Conservation (phyloP, 2,797 vertebrate species). For the Paguma larvata region DNA sequence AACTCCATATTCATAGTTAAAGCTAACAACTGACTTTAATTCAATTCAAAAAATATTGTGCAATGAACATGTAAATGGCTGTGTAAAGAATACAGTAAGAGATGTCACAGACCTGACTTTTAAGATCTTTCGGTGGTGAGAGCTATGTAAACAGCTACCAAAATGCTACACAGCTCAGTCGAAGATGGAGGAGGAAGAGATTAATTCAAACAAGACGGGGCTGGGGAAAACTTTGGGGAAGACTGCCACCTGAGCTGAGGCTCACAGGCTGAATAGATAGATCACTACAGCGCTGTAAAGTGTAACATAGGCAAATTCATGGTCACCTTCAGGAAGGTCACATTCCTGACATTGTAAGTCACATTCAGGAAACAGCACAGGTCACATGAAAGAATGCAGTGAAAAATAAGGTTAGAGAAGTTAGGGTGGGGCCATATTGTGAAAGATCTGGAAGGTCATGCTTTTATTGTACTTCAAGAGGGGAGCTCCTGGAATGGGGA, state of each 20-base stretch:
- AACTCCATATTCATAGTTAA: slow-evolving; percentile 7
- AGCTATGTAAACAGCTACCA: not conserved
- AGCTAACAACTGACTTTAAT: not conserved
- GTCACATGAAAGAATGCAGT: not conserved
- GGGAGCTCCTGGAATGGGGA: not conserved
- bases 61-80: not conserved
- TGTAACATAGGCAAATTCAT: not conserved
- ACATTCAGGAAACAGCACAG: not conserved
- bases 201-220: not conserved
- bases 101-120: not conserved
- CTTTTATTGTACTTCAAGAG: not conserved
- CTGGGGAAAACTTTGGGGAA: not conserved
- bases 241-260: not conserved
- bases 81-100: not conserved
- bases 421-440: not conserved
- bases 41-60: slow-evolving; percentile 12
- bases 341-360: not conserved
- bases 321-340: not conserved
- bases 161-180: not conserved
- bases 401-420: not conserved
- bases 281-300: not conserved
- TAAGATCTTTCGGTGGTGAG: not conserved
- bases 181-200: not conserved
- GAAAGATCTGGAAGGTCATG: not conserved
- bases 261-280: not conserved